Conservation (phyloP, 2,113 vertebrate genomes). For the Okapia johnstoni region DNA sequence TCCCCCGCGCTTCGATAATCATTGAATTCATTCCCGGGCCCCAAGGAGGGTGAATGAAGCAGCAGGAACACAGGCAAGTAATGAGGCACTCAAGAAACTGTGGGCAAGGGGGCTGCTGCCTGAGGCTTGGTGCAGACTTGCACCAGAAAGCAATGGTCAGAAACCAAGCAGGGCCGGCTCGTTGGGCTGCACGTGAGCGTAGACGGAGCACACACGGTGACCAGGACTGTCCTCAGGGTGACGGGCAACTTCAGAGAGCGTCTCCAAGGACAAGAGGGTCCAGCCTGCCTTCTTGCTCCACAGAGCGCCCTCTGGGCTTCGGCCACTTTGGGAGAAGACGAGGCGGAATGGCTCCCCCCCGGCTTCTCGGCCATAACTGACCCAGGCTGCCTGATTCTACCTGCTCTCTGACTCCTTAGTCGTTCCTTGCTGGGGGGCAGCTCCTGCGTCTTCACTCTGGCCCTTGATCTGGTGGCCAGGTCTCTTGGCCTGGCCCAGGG, state of each 20-base stretch:
- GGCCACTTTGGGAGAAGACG: neutral
- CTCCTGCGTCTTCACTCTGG: neutral
- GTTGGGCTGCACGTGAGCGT: rapidly evolving
- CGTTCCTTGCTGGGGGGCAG: neutral
- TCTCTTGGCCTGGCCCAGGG: neutral
- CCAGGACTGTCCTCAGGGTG: too few species aligned
- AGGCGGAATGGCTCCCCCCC: neutral
- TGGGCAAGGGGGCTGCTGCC: neutral
- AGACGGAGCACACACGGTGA: rapidly evolving
- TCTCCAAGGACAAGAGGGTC: neutral
- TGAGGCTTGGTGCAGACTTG: neutral
- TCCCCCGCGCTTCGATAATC: neutral
- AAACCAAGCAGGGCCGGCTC: neutral
- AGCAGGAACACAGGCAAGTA: neutral
- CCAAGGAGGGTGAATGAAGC: neutral
- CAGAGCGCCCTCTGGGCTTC: neutral
- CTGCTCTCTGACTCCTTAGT: neutral
- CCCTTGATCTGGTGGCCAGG: too few species aligned
- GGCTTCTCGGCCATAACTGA: neutral
- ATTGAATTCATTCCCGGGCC: neutral
- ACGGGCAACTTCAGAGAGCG: neutral
- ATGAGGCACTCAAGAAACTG: neutral
- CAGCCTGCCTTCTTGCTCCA: neutral
- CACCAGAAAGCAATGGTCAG: neutral
- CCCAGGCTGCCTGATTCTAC: neutral